phyloP scores from a whole-genome alignment of 1,140 invertebrate species.

The Halotydeus destructor region DNA sequence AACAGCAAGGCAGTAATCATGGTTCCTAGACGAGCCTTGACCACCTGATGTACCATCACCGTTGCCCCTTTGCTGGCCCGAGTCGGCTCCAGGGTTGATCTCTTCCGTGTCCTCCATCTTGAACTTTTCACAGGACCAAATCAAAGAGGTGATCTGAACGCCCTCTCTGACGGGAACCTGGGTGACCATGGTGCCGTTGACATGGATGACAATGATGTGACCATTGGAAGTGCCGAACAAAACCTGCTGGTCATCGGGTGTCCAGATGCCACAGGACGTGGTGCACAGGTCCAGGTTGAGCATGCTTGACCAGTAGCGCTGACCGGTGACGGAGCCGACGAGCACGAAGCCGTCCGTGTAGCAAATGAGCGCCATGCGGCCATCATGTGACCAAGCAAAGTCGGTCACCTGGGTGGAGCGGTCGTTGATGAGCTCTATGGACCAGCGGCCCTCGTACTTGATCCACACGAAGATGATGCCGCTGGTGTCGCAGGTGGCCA shows the following conservation, averaged over 20 bases:
- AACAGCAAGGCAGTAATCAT: constrained; percentile 52
- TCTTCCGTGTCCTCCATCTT: constrained; percentile 88
- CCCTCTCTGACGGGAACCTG: constrained; percentile 57
- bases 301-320: constrained; percentile 96
- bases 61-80: constrained; percentile 1
- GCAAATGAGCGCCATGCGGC: constrained; percentile 90
- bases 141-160: constrained; percentile 59
- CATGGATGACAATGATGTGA: constrained; percentile 80
- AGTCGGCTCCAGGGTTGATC: constrained; percentile 19
- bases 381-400: constrained; percentile 96
- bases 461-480: constrained; percentile 99
- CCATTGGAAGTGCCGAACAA: constrained; percentile 85
- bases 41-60: not conserved
- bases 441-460: constrained; percentile 95
- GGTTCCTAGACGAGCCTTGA: not conserved
- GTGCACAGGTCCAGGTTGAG: constrained; percentile 62
- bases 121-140: constrained; percentile 92
- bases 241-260: constrained; percentile 88
- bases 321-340: constrained; percentile 85
- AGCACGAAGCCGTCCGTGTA: constrained; percentile 93
- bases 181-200: constrained; percentile 79
- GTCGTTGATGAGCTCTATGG: constrained; percentile 96
- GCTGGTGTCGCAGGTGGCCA: constrained; percentile 89
- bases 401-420: constrained; percentile 77
- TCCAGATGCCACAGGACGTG: constrained; percentile 91